Conservation (phyloP, 2,888 invertebrate genomes). For the Scaptomyza tumidula region DNA sequence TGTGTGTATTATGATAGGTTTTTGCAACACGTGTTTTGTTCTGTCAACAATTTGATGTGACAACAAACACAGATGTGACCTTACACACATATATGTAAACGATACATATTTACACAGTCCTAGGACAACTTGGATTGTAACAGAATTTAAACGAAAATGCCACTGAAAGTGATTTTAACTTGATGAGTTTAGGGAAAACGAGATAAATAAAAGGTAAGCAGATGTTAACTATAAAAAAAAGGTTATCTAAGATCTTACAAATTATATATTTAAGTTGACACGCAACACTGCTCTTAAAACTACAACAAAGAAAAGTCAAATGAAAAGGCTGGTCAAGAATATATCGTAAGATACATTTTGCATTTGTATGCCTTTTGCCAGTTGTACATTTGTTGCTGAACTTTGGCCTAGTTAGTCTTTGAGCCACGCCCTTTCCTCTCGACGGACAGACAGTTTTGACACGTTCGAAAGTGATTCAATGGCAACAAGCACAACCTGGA, state of each 20-base stretch:
- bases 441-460: conserved; percentile 43
- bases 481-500: conserved; percentile 38
- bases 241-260: too few relatives aligned
- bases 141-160: conserved; percentile 6
- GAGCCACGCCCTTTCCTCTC: conserved; percentile 26
- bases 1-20: conserved; percentile 41
- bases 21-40: conserved; percentile 71
- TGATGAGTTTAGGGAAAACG: not conserved
- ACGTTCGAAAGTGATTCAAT: conserved; percentile 64
- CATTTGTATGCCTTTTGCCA: conserved; percentile 54
- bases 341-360: conserved; percentile 29
- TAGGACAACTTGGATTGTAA: not conserved
- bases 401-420: conserved; percentile 53
- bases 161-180: not conserved
- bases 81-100: conserved; percentile 13
- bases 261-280: not conserved
- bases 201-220: not conserved
- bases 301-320: conserved; percentile 11
- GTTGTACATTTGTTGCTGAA: conserved; percentile 31
- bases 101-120: conserved; percentile 51
- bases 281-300: not conserved
- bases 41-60: conserved; percentile 71
- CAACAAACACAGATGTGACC: conserved; percentile 33
- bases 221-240: not conserved
- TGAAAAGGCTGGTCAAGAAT: conserved; percentile 15